Percentiles rank a stretch among this genome's conserved stretches.
These are phyloP conservation scores for Heterodera filipjevi DNA, from an alignment of 2,888 invertebrate genomes.

Conservation along the genomic window DNA sequence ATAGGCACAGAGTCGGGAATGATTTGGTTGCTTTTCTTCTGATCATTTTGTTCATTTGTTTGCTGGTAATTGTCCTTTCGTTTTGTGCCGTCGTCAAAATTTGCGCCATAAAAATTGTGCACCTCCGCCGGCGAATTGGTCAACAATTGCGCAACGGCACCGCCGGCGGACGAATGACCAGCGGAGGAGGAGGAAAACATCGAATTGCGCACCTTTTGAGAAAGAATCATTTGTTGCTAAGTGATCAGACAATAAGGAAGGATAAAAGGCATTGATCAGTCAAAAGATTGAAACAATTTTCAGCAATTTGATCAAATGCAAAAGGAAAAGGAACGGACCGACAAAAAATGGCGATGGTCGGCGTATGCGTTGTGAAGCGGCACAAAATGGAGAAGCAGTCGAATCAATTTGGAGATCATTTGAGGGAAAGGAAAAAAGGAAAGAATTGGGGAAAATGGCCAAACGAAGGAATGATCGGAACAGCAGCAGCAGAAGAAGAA, in stretches of 20 bases:
- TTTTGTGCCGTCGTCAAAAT: constrained; percentile 26
- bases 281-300: no score
- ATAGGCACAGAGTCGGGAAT: not conserved
- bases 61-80: not conserved
- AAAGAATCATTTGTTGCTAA: no score
- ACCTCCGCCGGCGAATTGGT: constrained; percentile 8
- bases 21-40: not conserved
- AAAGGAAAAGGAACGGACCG: not conserved
- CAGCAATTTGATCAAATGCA: not conserved
- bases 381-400: not conserved
- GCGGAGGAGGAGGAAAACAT: not conserved
- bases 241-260: not conserved
- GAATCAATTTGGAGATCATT: not conserved
- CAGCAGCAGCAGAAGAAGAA: not conserved
- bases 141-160: not conserved
- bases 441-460: not conserved
- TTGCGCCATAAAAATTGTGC: constrained; percentile 24
- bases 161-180: not conserved
- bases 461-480: not conserved
- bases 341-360: not conserved
- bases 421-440: not conserved
- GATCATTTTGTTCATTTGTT: not conserved
- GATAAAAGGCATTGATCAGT: not conserved
- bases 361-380: not conserved
- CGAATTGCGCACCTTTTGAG: constrained; percentile 2